Evolutionary conservation across 2,888 invertebrate species (phyloP).

Genomic region (Phlogophora meticulosa): DNA sequence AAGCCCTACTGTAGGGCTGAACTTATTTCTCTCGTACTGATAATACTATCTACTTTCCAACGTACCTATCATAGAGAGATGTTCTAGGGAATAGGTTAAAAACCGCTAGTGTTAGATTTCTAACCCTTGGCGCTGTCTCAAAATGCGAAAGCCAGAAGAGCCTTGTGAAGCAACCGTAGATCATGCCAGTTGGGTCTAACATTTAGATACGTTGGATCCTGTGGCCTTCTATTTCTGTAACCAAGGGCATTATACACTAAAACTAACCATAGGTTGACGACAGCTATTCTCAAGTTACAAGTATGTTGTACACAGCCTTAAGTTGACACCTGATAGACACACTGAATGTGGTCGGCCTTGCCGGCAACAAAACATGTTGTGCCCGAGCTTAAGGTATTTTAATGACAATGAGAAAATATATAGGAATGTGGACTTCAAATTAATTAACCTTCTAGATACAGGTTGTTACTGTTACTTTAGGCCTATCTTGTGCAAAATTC

Average conservation of each 20-base stretch:
- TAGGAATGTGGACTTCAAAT: conserved; percentile 34
- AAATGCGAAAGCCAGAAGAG: not conserved
- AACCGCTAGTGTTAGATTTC: too few relatives aligned
- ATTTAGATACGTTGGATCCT: not conserved
- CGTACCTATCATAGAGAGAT: not conserved
- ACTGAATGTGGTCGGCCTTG: conserved; percentile 56
- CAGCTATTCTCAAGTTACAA: conserved; percentile 26
- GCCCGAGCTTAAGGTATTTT: conserved; percentile 48
- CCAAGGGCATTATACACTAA: not conserved
- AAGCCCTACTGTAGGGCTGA: not conserved
- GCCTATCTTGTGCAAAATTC: conserved; percentile 1
- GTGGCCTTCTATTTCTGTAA: not conserved
- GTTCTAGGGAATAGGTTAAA: not conserved
- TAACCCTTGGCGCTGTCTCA: too few relatives aligned
- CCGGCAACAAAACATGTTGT: conserved; percentile 43
- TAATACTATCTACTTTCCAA: not conserved
- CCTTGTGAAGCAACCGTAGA: not conserved
- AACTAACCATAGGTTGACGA: conserved; percentile 2
- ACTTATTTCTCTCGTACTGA: not conserved
- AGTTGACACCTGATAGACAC: conserved; percentile 45
- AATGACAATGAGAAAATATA: conserved; percentile 44
- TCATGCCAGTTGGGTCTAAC: not conserved
- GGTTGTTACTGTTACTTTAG: conserved; percentile 11
- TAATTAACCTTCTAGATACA: conserved; percentile 41
- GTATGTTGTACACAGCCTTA: conserved; percentile 19